Evolutionary conservation across 1,140 invertebrate species (phyloP), one percentile per base, ranked within the genome.

Genomic region (Trachelipus rathkii): DNA sequence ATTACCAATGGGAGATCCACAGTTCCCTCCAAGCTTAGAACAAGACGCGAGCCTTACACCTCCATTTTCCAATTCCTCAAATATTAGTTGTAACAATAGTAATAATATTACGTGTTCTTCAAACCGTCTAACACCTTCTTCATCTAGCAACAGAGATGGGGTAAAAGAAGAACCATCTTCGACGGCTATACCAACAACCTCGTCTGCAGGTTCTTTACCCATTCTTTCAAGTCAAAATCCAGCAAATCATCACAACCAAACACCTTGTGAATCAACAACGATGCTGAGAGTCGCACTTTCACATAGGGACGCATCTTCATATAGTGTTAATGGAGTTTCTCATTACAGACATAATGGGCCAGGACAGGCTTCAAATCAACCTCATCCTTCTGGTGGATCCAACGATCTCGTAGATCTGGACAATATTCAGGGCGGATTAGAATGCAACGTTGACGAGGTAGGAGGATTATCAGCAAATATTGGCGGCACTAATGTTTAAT

Each of bases 391-490:
- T 60, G 19, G 50, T 60, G 50, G 50, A 15, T 13, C 50, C 11
- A 60, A 60, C 8, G 50, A 60, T 60, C 19, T 60, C 11, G 50
- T 60, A 15, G 50, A 60, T 60, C 8, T 60, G 19, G 50, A 60
- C 8, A 60, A 13, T 19, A 60, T 60, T 60, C 50, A 60, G 19
- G 50, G 50, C 1, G 50, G 50, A 60, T 8, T 60, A 15, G 50
- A 60, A 60, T 60, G 50, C 50, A 60, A 60, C 19, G 50, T 60
- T 15, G 50, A 60, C 11, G 50, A 60, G 50, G 50, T 60, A 60
- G 1, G 50, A 15, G 33, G 33, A 33, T 33, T 33, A 33, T 33
- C 33, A 3, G 33, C 33, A 33, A 33, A 33, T 33, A 33, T 33
- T 33, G n/a, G n/a, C n/a, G n/a, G n/a, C n/a, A n/a, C n/a, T n/a